Evolutionary conservation across 2,113 vertebrate genomes (phyloP), one percentile per base, ranked within the genome.

Genomic region (Fulmarus glacialis): DNA sequence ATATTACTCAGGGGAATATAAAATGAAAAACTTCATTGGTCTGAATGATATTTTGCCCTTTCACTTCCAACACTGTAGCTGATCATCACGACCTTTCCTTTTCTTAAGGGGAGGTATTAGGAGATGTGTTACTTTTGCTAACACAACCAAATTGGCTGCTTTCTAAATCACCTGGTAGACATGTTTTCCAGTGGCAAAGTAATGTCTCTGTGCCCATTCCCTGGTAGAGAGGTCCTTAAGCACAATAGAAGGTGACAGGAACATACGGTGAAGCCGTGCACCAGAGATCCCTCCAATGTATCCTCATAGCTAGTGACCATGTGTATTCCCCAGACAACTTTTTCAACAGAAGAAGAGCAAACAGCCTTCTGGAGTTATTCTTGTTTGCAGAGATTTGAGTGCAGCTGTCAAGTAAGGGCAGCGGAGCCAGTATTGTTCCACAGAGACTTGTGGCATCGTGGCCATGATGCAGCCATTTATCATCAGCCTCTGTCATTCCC

Each of bases 401-500:
- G 73, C 83, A 79, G 90, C 92, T 94, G 89, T 90, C 94, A 94
- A 91, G 64, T 48, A 64, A 90, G 82, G 90, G 91, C 91, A 89
- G 82, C 3, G 12, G 60, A 93, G 90, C 77, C 62, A 53, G 82
- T 63, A 95, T 93, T 92, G 86, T 96, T 72, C 86, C 88, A 43
- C 85, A 73, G 94, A 82, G 94, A 92, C 90, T 78, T 94, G 96
- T 89, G 90, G 94, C 94, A 96, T 94, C 93, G 2, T 86, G 91
- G 96, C 87, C 2, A 2, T 78, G 95, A 82, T 95, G 93, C 87
- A 91, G 80, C 81, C 84, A 91, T 97, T 95, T 94, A 95, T 97
- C 96, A 96, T 91, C 84, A 92, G 62, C 64, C 62, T 94, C 92
- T 95, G 88, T 89, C 93, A 89, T 83, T 84, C 93, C 77, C 83